Base-by-base conservation (phyloP, 1,140 invertebrate genomes). In the Holotrichia oblita region DNA sequence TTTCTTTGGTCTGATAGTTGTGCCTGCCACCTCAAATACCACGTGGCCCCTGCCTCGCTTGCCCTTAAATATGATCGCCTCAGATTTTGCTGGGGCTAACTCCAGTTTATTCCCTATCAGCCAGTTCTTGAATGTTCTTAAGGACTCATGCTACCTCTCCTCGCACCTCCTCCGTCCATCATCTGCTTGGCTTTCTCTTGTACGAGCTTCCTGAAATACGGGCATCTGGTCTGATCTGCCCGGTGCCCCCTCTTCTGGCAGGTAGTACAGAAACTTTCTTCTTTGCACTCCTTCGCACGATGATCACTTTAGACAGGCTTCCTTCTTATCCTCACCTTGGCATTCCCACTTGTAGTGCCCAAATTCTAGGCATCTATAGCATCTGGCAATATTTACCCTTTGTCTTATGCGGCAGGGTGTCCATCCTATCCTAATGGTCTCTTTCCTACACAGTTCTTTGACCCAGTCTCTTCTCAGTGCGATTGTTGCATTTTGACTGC, bases 281-380 rank as follows among this genome's bases (percentile, higher is more conserved):
- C 55, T 20, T 24, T 76, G 41, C 79, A 79, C 9, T 69, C 73
- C 42, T 44, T 75, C 6, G 27, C 79, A 34, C 24, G 44, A 22
- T 80, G 75, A 8, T 48, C 79, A 34, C 4, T 79, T 79, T 77
- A 48, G 14, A 27, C 79, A 79, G 2, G 14, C 6, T 22, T 77
- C 59, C 9, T 2, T 20, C 22, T 74, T 79, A 24, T 77, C 59
- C 40, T 24, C 41, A 14, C 75, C 75, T 42, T 77, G 74, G 27
- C 79, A 80, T 20, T 64, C 44, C 0, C 24, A 17, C 2, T 6
- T 75, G 8, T 61, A 42, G 48, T 80, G 79, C 0, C 79, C 77
- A n/a, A 64, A 76, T 17, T 48, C 44, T 1, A 48, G n/a, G 7
- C 10, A 22, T 44, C 77, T 17, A 59, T 42, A 80, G 34, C 77